Conservation (phyloP, 2,113 vertebrate genomes). For the Ammodytes marinus region DNA sequence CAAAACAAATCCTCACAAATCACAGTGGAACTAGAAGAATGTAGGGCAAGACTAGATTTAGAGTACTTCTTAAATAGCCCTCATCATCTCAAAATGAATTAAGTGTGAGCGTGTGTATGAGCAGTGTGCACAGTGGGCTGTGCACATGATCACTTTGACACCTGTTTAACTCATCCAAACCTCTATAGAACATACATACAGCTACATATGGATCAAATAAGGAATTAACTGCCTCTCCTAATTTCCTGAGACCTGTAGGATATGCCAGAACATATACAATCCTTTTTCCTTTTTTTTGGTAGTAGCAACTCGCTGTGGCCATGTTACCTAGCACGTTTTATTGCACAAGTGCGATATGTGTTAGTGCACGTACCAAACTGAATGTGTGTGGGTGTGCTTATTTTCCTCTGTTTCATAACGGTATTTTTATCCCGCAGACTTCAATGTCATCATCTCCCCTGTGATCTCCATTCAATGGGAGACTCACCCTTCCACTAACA, state of each 20-base stretch:
- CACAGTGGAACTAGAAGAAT: neutral
- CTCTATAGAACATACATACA: slow-evolving; percentile 15
- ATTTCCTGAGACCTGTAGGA: slow-evolving; percentile 11
- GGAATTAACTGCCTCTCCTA: neutral
- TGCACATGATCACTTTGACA: slow-evolving; percentile 2
- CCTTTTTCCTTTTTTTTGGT: neutral
- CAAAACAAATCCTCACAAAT: neutral
- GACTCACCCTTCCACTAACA: slow-evolving; percentile 65
- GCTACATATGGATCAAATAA: slow-evolving; percentile 30
- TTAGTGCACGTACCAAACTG: neutral
- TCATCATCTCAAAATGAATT: slow-evolving; percentile 2
- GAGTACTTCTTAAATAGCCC: neutral
- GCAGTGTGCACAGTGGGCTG: slow-evolving; percentile 1
- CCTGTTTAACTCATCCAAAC: slow-evolving; percentile 35
- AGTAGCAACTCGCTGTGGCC: neutral
- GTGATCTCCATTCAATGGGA: slow-evolving; percentile 44
- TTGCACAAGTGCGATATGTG: neutral
- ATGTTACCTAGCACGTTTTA: slow-evolving; percentile 19
- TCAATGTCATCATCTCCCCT: slow-evolving; percentile 72
- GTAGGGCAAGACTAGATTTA: neutral
- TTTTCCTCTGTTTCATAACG: slow-evolving; percentile 31
- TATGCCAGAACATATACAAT: neutral
- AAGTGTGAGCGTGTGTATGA: slow-evolving; percentile 17
- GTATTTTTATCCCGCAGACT: slow-evolving; percentile 50
- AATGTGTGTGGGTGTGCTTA: slow-evolving; percentile 9